These are phyloP conservation scores for Baccha elongata DNA, from an alignment of 2,888 invertebrate genomes.

Conservation along the genomic window DNA sequence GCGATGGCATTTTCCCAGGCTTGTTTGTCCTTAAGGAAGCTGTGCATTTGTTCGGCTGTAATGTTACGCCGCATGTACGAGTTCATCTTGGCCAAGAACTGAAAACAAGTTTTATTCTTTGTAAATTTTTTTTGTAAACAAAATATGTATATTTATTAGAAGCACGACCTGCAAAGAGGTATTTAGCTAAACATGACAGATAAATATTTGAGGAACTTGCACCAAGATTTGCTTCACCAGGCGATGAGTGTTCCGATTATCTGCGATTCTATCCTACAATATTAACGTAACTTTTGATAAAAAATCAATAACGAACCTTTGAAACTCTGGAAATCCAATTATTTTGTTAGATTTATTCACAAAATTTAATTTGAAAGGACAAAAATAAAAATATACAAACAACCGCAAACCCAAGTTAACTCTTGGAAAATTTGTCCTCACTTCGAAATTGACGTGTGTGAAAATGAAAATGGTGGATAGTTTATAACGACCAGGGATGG, in stretches of 20 bases:
- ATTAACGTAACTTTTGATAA: neutral
- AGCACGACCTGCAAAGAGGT: neutral
- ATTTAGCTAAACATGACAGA: conserved; percentile 54
- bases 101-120: conserved; percentile 33
- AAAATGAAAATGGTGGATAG: conserved; percentile 74
- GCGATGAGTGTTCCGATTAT: conserved; percentile 46
- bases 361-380: conserved; percentile 38
- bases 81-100: conserved; percentile 73
- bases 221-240: conserved; percentile 27
- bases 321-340: conserved; percentile 29
- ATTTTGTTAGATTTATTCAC: conserved; percentile 1
- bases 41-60: conserved; percentile 79
- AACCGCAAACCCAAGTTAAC: conserved; percentile 55
- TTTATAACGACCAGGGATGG: conserved; percentile 48
- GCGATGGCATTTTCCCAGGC: conserved; percentile 92
- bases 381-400: conserved; percentile 69
- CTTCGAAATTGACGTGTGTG: conserved; percentile 71
- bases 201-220: conserved; percentile 35
- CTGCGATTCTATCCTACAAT: conserved; percentile 5
- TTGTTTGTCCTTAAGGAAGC: conserved; percentile 81
- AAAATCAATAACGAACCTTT: conserved; percentile 58
- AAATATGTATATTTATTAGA: conserved; percentile 31
- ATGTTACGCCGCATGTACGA: conserved; percentile 75
- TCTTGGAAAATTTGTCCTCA: conserved; percentile 69
- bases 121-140: conserved; percentile 32